Conservation (phyloP, 2,888 invertebrate genomes). For the Phalera bucephala region DNA sequence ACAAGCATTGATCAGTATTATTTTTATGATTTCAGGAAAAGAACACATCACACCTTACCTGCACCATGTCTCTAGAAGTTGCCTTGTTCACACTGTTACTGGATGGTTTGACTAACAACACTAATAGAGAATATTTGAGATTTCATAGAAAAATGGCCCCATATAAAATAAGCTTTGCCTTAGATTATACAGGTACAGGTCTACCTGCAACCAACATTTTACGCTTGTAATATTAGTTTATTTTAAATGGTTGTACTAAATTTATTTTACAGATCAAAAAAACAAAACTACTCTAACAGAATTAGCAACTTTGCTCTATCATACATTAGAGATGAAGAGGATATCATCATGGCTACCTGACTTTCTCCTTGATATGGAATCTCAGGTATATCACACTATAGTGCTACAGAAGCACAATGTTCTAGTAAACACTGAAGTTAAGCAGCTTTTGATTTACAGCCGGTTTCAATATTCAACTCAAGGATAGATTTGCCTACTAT, state of each 20-base stretch:
- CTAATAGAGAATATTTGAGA: slow-evolving; percentile 77
- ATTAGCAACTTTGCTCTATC: slow-evolving; percentile 50
- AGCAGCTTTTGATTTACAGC: no score
- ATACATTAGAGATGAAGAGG: slow-evolving; percentile 45
- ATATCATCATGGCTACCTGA: slow-evolving; percentile 60
- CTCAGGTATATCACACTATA: slow-evolving; percentile 59
- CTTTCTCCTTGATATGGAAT: slow-evolving; percentile 45
- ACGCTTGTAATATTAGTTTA: no score
- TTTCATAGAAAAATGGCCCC: slow-evolving; percentile 89
- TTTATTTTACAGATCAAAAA: slow-evolving; percentile 37
- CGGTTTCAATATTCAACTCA: no score
- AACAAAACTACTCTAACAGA: slow-evolving; percentile 41
- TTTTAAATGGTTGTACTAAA: no score
- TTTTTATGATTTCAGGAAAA: slow-evolving; percentile 35
- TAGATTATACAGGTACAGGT: slow-evolving; percentile 61
- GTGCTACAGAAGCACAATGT: no score
- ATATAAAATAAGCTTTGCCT: slow-evolving; percentile 87
- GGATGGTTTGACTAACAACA: slow-evolving; percentile 81
- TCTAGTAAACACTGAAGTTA: no score
- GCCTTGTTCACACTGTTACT: slow-evolving; percentile 81
- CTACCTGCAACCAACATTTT: slow-evolving; percentile 4
- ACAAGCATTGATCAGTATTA: no score
- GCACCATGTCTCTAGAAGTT: slow-evolving; percentile 73
- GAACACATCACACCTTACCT: slow-evolving; percentile 55
- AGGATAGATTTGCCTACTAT: no score